A percentile compares a stretch with the other conserved stretches of the same genome.
phyloP scores from a whole-genome alignment of 2,888 invertebrate genomes.

The Cheilosia scutellata region DNA sequence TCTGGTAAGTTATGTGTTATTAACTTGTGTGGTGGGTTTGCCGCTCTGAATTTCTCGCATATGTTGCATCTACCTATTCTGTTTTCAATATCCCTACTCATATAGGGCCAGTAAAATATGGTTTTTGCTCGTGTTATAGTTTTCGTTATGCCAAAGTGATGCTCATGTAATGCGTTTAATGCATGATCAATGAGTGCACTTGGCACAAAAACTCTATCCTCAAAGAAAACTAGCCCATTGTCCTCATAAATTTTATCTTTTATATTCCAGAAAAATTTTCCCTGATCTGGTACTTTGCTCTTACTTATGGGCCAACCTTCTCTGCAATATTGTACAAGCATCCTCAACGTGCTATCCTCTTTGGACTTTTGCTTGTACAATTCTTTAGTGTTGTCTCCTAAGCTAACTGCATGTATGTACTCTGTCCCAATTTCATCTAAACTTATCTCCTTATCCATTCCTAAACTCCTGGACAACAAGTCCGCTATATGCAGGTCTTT shows the following conservation, averaged over 20 bases:
- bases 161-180: too few relatives aligned
- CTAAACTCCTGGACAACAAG: not conserved
- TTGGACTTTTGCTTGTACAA: too few relatives aligned
- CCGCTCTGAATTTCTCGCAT: slow-evolving; percentile 20
- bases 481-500: slow-evolving; percentile 22
- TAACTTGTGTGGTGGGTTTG: not conserved
- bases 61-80: not conserved
- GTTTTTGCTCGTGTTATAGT: slow-evolving; percentile 28
- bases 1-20: slow-evolving; percentile 12
- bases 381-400: too few relatives aligned
- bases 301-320: slow-evolving; percentile 3
- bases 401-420: too few relatives aligned
- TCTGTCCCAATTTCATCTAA: too few relatives aligned
- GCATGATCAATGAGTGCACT: slow-evolving; percentile 1
- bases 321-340: too few relatives aligned
- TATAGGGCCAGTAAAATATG: too few relatives aligned
- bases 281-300: not conserved
- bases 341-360: too few relatives aligned
- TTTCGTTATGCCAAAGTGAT: slow-evolving; percentile 46
- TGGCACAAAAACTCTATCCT: slow-evolving; percentile 32
- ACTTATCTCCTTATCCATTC: too few relatives aligned
- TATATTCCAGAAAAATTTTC: slow-evolving; percentile 9
- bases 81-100: slow-evolving; percentile 11
- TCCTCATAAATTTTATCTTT: slow-evolving; percentile 17
- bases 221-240: slow-evolving; percentile 28